phyloP scores from a whole-genome alignment of 2,888 invertebrate genomes.

The Phorcus lineatus region DNA sequence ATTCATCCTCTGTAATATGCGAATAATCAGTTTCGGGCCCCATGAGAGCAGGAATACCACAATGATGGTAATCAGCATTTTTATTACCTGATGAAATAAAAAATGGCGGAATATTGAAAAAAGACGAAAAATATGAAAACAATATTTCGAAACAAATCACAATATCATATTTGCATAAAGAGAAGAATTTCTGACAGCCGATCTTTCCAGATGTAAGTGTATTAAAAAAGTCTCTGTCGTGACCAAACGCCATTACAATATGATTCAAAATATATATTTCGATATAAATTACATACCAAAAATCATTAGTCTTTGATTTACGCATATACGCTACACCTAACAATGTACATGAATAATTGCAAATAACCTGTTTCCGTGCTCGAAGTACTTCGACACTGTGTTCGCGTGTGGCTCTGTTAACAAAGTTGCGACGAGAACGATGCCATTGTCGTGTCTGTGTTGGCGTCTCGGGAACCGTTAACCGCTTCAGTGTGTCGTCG shows the following conservation, averaged over 20 bases:
- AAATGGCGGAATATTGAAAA: not conserved
- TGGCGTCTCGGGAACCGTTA: constrained; percentile 13
- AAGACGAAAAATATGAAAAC: no score
- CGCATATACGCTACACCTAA: no score
- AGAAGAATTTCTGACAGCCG: no score
- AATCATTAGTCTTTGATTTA: no score
- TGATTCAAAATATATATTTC: not conserved
- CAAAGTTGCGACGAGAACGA: constrained; percentile 36
- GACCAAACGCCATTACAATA: no score
- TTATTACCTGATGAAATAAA: constrained; percentile 77
- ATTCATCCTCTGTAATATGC: constrained; percentile 74
- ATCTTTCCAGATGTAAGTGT: not conserved
- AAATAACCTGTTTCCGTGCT: constrained; percentile 59
- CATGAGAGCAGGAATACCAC: constrained; percentile 77
- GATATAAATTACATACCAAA: no score
- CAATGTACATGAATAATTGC: not conserved
- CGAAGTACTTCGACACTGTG: constrained; percentile 54
- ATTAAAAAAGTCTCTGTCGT: no score
- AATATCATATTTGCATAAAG: no score
- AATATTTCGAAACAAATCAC: not conserved
- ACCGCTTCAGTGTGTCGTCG: constrained; percentile 6
- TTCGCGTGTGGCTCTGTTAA: constrained; percentile 39
- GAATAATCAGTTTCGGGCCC: constrained; percentile 77
- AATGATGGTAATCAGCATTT: constrained; percentile 78
- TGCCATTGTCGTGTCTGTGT: constrained; percentile 31